These are phyloP conservation scores for Hycleus cichorii DNA, from an alignment of 1,140 invertebrate genomes.

Conservation along the genomic window DNA sequence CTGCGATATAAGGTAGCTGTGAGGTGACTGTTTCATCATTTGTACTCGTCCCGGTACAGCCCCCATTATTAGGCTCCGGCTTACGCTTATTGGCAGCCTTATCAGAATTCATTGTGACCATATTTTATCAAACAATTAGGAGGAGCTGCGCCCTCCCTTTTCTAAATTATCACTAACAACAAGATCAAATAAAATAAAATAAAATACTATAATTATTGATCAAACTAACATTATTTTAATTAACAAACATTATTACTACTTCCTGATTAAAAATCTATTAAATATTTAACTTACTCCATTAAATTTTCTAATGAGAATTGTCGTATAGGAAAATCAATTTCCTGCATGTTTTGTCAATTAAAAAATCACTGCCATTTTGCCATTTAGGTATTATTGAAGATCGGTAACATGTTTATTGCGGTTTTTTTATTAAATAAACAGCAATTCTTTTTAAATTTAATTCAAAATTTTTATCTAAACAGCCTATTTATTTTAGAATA, in stretches of 20 bases:
- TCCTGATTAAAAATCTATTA: background rate
- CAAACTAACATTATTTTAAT: background rate
- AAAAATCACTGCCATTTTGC: background rate
- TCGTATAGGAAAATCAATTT: slow-evolving; percentile 8
- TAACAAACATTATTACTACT: background rate
- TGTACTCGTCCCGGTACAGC: slow-evolving; percentile 32
- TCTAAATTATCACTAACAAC: slow-evolving; percentile 10
- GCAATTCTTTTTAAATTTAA: too few species aligned
- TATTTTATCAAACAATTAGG: slow-evolving; percentile 32
- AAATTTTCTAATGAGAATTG: slow-evolving; percentile 8
- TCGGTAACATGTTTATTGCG: slow-evolving; percentile 1
- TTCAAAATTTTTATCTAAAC: slow-evolving; percentile 2
- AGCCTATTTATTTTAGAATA: slow-evolving; percentile 14
- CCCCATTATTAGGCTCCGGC: slow-evolving; percentile 37
- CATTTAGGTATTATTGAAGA: slow-evolving; percentile 6
- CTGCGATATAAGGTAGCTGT: slow-evolving; percentile 26
- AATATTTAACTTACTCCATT: slow-evolving; percentile 13
- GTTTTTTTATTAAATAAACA: background rate
- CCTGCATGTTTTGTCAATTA: slow-evolving; percentile 19
- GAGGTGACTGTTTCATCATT: slow-evolving; percentile 32
- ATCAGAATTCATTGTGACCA: slow-evolving; percentile 49
- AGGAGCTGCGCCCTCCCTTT: slow-evolving; percentile 31
- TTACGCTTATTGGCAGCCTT: slow-evolving; percentile 44
- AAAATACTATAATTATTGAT: background rate
- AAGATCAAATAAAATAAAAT: background rate